phyloP scores from a whole-genome alignment of 2,113 vertebrate genomes.

The Pygoscelis antarcticus region DNA sequence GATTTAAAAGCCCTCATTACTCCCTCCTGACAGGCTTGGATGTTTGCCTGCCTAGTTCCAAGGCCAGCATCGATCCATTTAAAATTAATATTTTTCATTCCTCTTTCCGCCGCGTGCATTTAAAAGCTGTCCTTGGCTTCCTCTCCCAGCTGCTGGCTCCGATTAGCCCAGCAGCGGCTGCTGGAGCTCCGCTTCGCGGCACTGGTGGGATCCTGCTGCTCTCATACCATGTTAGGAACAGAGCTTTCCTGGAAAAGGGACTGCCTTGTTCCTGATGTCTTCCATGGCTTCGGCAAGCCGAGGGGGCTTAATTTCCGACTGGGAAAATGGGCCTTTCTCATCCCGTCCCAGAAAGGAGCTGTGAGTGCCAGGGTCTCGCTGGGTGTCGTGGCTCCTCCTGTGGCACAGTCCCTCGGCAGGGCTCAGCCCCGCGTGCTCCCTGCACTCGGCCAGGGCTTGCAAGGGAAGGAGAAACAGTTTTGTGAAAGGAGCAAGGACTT shows the following conservation, averaged over 20 bases:
- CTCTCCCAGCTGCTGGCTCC: neutral
- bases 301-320: neutral
- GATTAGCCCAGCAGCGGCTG: neutral
- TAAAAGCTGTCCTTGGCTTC: slow-evolving; percentile 10
- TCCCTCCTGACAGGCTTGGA: slow-evolving; percentile 55
- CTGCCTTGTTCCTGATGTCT: slow-evolving; percentile 3
- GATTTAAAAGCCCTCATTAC: slow-evolving; percentile 51
- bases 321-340: neutral
- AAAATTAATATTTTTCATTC: slow-evolving; percentile 57
- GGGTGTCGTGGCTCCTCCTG: neutral
- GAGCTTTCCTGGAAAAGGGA: slow-evolving; percentile 41
- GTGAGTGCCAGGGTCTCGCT: neutral
- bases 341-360: neutral
- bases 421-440: accelerated
- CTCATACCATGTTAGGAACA: neutral
- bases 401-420: accelerated
- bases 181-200: neutral
- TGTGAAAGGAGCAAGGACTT: neutral
- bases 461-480: neutral
- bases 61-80: slow-evolving; percentile 30
- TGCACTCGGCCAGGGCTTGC: accelerated
- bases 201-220: slow-evolving; percentile 19
- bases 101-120: neutral
- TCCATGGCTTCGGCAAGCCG: neutral
- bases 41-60: slow-evolving; percentile 44